phyloP scores from a whole-genome alignment of 2,888 invertebrate genomes.

The Cataglyphis cursor region DNA sequence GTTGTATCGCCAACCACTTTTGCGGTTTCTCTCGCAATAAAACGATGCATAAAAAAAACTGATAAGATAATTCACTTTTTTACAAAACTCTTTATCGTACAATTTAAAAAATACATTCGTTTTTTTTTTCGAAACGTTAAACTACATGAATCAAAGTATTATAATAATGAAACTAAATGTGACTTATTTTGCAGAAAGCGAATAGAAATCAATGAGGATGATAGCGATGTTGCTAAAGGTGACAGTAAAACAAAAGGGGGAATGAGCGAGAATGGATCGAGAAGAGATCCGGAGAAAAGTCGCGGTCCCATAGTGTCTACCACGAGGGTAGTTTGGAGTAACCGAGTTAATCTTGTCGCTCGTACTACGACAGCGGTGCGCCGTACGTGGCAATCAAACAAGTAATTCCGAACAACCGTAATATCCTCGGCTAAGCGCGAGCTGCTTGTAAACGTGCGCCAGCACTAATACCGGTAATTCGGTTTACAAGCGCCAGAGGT shows the following conservation, averaged over 20 bases:
- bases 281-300: constrained; percentile 54
- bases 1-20: background rate
- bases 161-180: background rate
- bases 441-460: constrained; percentile 75
- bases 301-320: constrained; percentile 37
- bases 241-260: background rate
- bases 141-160: background rate
- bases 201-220: background rate
- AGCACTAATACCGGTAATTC: constrained; percentile 78
- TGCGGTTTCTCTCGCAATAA: background rate
- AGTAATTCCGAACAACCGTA: constrained; percentile 77
- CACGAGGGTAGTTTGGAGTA: constrained; percentile 56
- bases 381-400: constrained; percentile 72
- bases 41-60: background rate
- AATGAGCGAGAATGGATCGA: constrained; percentile 30
- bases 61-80: constrained; percentile 10
- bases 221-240: constrained; percentile 17
- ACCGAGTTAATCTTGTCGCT: constrained; percentile 61
- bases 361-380: constrained; percentile 39
- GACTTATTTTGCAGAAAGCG: background rate
- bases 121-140: background rate
- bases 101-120: background rate
- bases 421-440: constrained; percentile 74
- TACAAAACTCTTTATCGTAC: background rate
- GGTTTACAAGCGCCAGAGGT: constrained; percentile 66